These are phyloP conservation scores for Actinopyga echinites DNA, from an alignment of 53 echinoderm and acorn worm species.

Conservation along the genomic window DNA sequence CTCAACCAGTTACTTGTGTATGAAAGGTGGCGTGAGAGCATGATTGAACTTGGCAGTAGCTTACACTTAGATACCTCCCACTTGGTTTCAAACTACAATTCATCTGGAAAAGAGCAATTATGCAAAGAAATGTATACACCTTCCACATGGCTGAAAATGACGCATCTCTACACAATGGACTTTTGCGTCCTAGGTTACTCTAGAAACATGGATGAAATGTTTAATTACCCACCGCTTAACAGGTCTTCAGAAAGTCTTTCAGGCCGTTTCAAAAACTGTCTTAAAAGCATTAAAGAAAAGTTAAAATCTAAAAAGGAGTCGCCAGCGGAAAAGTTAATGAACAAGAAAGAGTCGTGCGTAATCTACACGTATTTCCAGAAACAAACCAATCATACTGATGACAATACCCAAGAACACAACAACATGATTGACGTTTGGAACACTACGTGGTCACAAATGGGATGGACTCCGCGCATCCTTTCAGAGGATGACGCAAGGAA, in stretches of 20 bases:
- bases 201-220: background rate
- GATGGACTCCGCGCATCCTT: background rate
- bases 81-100: background rate
- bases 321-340: no score
- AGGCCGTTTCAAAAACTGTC: no score
- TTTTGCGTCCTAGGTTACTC: slow-evolving; percentile 26
- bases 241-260: no score
- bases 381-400: background rate
- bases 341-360: background rate
- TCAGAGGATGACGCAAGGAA: background rate
- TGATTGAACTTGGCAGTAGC: background rate
- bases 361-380: background rate
- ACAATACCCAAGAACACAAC: background rate
- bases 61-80: background rate
- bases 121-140: slow-evolving; percentile 3
- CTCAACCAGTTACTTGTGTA: slow-evolving; percentile 12
- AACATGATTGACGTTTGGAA: background rate
- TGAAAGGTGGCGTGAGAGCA: slow-evolving; percentile 23
- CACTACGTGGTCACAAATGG: background rate
- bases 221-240: background rate
- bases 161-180: slow-evolving; percentile 17
- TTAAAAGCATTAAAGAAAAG: no score
- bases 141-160: slow-evolving; percentile 10
- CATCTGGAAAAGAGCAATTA: background rate
- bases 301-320: no score